Evolutionary conservation across 2,888 invertebrate genomes (phyloP), one percentile per base, ranked within the genome.

Genomic region (Formica aserva): DNA sequence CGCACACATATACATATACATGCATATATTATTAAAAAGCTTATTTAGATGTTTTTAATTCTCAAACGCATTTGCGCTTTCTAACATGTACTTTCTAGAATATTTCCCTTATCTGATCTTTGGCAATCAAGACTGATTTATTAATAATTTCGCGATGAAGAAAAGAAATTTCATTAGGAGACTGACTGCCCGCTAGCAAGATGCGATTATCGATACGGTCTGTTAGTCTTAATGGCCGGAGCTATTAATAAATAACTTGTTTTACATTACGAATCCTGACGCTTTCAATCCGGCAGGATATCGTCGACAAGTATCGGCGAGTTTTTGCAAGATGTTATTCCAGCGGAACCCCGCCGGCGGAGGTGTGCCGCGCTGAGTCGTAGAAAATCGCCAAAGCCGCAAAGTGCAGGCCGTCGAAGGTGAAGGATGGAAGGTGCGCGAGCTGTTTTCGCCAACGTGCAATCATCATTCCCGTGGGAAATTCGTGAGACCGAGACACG

Each of bases 401-500:
- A 45, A 35, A 22, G 74, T 32, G 18, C 41, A 45, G 13, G 45
- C 52, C 18, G 60, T 82, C 85, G 65, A 76, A 72, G 65, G 29
- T 45, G 77, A 83, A 82, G 60, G 32, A 77, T 81, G 66, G 66
- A 80, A 48, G 57, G 74, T 55, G 57, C 55, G 35, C 72, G 80
- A 48, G 13, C 52, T 65, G 48, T 84, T 87, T 85, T 85, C 86
- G 88, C 78, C 85, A 85, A 86, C 84, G 85, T 84, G 89, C 84
- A 88, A 91, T 90, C 88, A 89, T 84, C 82, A 85, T 86, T 87
- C 87, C 88, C 91, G 92, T 92, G 92, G 91, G 91, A 92, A 92
- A 91, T 92, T 86, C 85, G 75, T 62, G 87, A 75, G 69, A 78
- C 35, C 60, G 74, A 48, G 66, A 65, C 83, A 84, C 82, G 83